Conservation (phyloP, 2,113 vertebrate species). For the Helogale parvula region DNA sequence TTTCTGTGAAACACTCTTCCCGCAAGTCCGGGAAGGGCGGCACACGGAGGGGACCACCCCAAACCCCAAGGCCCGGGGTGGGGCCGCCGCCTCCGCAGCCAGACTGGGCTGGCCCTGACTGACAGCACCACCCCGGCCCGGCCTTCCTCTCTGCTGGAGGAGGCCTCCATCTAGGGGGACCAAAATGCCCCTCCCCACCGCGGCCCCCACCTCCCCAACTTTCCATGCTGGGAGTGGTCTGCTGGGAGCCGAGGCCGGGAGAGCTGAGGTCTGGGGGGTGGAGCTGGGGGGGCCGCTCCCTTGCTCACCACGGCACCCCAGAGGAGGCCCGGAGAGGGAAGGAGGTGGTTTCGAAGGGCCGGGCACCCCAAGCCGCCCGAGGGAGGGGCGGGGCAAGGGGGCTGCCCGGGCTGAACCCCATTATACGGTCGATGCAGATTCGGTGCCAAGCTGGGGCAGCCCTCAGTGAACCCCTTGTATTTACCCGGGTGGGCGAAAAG, state of each 20-base stretch:
- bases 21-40: not conserved
- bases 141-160: not conserved
- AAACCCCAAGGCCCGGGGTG: not conserved
- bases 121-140: not conserved
- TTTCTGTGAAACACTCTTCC: not conserved
- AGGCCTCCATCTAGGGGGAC: not conserved
- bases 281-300: not conserved
- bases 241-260: not conserved
- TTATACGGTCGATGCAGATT: not conserved
- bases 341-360: accelerated
- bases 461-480: not conserved
- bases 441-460: not conserved
- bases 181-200: too few relatives aligned
- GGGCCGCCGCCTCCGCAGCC: not conserved
- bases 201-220: not conserved
- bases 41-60: not conserved
- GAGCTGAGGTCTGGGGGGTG: too few relatives aligned
- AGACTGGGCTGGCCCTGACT: not conserved
- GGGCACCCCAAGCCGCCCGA: not conserved
- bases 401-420: not conserved
- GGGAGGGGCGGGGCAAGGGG: not conserved
- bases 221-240: not conserved
- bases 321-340: not conserved
- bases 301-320: not conserved
- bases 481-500: not conserved